Base-by-base conservation (phyloP, 2,113 vertebrate genomes). In the Calonectris borealis region DNA sequence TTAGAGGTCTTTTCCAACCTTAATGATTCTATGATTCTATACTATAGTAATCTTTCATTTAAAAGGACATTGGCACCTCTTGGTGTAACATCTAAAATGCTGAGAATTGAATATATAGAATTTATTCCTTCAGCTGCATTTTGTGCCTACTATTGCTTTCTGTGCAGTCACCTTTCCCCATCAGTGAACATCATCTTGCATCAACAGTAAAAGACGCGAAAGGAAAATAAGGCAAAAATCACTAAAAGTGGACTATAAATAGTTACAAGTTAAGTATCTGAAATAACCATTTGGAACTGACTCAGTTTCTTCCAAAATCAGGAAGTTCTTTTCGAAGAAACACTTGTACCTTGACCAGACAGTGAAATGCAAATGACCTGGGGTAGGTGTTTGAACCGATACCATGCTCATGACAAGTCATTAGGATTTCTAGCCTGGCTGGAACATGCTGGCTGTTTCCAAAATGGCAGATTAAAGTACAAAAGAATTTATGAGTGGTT, bases 61-160 rank as follows among this genome's bases (percentile, higher is more conserved):
- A 48, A 66, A 71, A 89, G 8, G n/a, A 68, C 8, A 6, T 54
- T 25, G 12, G 10, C 13, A 17, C 11, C 13, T 90, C 38, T 83
- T 62, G 13, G 5, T 78, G 6, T 76, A 76, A 32, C 40, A 58
- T 3, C 10, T 29, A 73, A 70, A 86, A 48, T 70, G 12, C 34
- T 46, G 24, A 58, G 16, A 78, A 72, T 20, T 64, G 16, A 61
- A 49, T 42, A 46, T 21, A 22, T 3, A 44, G 32, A 60, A 38
- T 70, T 42, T 70, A 48, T 51, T 83, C 22, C 20, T 81, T 70
- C 14, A 9, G 11, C 62, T 83, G 36, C 19, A 7, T 89, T 89
- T 84, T 76, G 9, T 71, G 16, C 24, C 5, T 62, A 0, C 21
- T n/a, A 0, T 27, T 78, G 8, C 18, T 72, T 79, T 65, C 22